phyloP scores from a whole-genome alignment of 2,797 vertebrate genomes.

The Arnoldichthys spilopterus region DNA sequence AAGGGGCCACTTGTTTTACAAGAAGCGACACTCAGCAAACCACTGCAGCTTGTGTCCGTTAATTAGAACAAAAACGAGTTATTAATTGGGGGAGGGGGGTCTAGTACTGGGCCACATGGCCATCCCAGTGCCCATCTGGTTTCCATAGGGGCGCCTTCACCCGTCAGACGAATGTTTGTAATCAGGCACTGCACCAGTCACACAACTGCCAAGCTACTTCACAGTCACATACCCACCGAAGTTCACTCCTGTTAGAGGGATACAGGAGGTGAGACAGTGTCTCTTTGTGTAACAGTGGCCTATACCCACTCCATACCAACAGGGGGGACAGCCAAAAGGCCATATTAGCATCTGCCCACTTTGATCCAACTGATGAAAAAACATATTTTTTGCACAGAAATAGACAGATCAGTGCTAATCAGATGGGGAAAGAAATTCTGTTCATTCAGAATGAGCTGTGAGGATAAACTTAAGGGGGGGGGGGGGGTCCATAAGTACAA shows the following conservation, averaged over 20 bases:
- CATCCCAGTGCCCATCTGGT: conserved; percentile 80
- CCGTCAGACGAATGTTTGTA: conserved; percentile 51
- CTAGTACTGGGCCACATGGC: conserved; percentile 75
- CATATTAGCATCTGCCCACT: background rate
- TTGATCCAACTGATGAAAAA: background rate
- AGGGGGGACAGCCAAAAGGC: background rate
- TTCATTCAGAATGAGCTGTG: background rate
- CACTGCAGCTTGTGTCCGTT: conserved; percentile 54
- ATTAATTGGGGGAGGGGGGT: conserved; percentile 69
- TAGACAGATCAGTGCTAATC: no score
- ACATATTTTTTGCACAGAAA: background rate
- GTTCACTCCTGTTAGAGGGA: conserved; percentile 57
- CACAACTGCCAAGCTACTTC: conserved; percentile 64
- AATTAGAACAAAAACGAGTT: conserved; percentile 63
- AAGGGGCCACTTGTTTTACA: background rate
- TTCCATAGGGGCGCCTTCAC: conserved; percentile 73
- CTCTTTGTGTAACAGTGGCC: conserved; percentile 28
- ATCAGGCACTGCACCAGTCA: conserved; percentile 51
- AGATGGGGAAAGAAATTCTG: no score
- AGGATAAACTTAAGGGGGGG: background rate
- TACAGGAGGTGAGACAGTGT: conserved; percentile 27
- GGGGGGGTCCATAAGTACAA: background rate
- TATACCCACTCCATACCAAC: conserved; percentile 23
- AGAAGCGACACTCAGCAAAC: conserved; percentile 19
- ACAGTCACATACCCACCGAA: conserved; percentile 70